These are phyloP conservation scores for Sus cebifrons DNA, from an alignment of 2,797 vertebrate genomes.

Conservation along the genomic window DNA sequence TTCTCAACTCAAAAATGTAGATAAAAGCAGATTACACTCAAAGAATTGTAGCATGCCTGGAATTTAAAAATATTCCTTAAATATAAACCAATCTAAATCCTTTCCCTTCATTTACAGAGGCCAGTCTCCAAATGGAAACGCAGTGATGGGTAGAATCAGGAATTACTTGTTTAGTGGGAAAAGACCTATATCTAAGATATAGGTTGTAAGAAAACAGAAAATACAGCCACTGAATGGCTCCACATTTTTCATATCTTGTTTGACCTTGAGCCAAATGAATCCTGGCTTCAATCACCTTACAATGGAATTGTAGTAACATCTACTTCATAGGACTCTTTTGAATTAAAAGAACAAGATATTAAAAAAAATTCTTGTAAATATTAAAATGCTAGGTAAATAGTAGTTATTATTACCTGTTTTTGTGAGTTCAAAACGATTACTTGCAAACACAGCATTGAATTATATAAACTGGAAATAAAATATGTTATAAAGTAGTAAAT, in stretches of 20 bases:
- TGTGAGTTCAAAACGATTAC: constrained; percentile 52
- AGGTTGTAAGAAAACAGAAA: not conserved
- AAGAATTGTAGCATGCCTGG: not conserved
- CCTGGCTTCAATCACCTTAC: constrained; percentile 12
- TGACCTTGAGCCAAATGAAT: not conserved
- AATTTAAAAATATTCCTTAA: not conserved
- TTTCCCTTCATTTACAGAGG: constrained; percentile 1
- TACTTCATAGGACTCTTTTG: not conserved
- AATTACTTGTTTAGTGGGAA: not conserved
- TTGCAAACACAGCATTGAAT: not conserved
- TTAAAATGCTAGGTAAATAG: constrained; percentile 37
- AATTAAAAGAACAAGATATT: constrained; percentile 52
- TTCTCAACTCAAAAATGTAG: constrained; percentile 29
- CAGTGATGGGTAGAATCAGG: not conserved
- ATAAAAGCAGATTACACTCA: not conserved
- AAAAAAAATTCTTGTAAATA: constrained; percentile 54
- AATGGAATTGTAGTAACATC: constrained; percentile 46
- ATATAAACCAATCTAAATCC: not conserved
- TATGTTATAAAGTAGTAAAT: constrained; percentile 18
- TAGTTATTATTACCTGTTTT: not conserved
- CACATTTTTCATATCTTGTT: not conserved
- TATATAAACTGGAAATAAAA: constrained; percentile 54
- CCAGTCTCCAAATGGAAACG: not conserved
- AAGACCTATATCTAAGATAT: not conserved
- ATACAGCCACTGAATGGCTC: not conserved